Evolutionary conservation across 92 coral and sea anemone genomes (phyloP).

Genomic region (Micromussa lordhowensis): DNA sequence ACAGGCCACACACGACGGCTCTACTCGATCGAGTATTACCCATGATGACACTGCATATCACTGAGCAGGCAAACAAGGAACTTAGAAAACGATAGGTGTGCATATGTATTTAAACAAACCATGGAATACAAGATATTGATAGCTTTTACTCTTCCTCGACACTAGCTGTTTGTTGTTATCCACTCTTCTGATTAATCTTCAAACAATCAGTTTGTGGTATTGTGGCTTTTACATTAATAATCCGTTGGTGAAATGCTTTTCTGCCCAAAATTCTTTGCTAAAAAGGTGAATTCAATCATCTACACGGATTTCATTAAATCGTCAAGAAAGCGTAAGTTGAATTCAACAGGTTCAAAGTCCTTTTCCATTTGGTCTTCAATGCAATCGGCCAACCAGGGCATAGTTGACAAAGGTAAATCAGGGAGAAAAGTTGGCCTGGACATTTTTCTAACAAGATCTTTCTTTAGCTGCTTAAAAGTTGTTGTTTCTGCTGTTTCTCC

Average conservation of each 20-base stretch:
- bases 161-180: not conserved
- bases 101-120: not conserved
- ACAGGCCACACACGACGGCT: not conserved
- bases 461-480: conserved; percentile 1
- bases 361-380: not conserved
- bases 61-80: not conserved
- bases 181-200: not conserved
- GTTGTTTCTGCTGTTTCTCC: not conserved
- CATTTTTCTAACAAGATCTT: not conserved
- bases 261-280: not conserved
- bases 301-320: not conserved
- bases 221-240: not conserved
- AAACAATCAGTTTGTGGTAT: not conserved
- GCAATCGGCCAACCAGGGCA: conserved; percentile 14
- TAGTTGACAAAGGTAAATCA: not conserved
- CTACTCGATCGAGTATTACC: not conserved
- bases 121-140: not conserved
- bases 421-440: not conserved
- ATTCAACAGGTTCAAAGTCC: conserved; percentile 14
- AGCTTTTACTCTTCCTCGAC: not conserved
- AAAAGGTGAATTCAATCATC: not conserved
- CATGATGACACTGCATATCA: not conserved
- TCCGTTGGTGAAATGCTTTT: not conserved
- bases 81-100: no score
- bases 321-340: not conserved